Evolutionary conservation across 1,140 invertebrate species (phyloP), one percentile per base, ranked within the genome.

Genomic region (Ceratoteleas bidentatus): DNA sequence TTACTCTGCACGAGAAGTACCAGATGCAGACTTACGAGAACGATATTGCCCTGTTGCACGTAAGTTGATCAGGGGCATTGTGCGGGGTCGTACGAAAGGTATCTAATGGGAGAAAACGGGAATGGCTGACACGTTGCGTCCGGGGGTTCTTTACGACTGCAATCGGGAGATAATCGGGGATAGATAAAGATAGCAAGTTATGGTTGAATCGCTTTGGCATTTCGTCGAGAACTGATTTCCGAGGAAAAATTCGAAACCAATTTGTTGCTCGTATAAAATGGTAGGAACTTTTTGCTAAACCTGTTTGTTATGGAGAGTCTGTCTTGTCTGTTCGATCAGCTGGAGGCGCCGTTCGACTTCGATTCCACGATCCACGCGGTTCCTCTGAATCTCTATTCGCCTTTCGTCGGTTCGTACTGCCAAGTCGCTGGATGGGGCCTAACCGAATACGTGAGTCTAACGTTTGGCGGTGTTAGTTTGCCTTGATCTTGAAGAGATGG

Each of bases 381-480:
- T 8, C 13, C 34, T 7, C 64, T 88, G 6, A 0, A 50, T 10
- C 7, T 0, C 3, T 0, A 7, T 2, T 0, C 45, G 0, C 24
- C 49, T 8, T 6, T 3, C 32, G 32, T 77, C 11, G 81, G 84
- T 4, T 88, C 88, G 0, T 40, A 75, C 0, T 90, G 91, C 6
- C 77, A 85, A 6, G 88, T 91, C 4, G 84, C 91, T 3, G 92
- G 92, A 3, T 92, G 92, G 92, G 92, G 92, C 24, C 89, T 88
- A 14, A 88, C 36, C 3, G 13, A 14, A 0, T 73, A 78, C 11
- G 89, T 89, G 60, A 83, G 56, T 82, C 33, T 32, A 24, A 24
- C 1, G 24, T 24, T 24, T 4, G 4, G 24, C 4, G 24, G 4
- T 24, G 24, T 24, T 24, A 4, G 4, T 24, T 24, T 24, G 24